These are phyloP conservation scores for Ceratitis capitata DNA, from an alignment of 1,140 invertebrate genomes.

Conservation along the genomic window DNA sequence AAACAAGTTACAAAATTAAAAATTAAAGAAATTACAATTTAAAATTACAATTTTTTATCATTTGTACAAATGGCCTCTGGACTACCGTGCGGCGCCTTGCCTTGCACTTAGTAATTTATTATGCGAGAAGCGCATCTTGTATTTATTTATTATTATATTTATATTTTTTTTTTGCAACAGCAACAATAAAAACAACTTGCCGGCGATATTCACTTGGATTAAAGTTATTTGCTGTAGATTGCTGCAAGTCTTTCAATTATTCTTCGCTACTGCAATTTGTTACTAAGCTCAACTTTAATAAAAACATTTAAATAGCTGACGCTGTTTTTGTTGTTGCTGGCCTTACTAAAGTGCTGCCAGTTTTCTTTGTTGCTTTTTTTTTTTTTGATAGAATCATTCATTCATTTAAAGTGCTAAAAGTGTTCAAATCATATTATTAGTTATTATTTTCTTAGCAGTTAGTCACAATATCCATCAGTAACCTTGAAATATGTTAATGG, in stretches of 20 bases:
- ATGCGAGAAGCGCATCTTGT: neutral
- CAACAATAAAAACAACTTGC: neutral
- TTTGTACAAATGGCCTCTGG: too few relatives aligned
- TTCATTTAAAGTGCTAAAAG: neutral
- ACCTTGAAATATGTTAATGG: constrained; percentile 17
- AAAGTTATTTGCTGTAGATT: neutral
- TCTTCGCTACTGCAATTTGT: neutral
- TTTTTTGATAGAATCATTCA: constrained; percentile 14
- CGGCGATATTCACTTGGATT: neutral
- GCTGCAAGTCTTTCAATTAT: neutral
- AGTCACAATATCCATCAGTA: neutral
- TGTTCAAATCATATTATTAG: constrained; percentile 2
- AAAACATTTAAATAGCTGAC: neutral
- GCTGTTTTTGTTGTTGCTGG: neutral
- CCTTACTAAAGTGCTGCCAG: neutral
- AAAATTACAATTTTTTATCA: too few relatives aligned
- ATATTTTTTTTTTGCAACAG: neutral
- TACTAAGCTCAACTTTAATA: neutral
- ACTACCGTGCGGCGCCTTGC: neutral
- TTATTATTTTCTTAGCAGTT: constrained; percentile 4
- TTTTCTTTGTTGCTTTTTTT: too few relatives aligned
- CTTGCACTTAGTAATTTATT: neutral
- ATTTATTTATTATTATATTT: too few relatives aligned
- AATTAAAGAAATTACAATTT: too few relatives aligned
- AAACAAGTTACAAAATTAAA: too few relatives aligned